Evolutionary conservation across 1,140 invertebrate species (phyloP).

Genomic region (Nephila pilipes): DNA sequence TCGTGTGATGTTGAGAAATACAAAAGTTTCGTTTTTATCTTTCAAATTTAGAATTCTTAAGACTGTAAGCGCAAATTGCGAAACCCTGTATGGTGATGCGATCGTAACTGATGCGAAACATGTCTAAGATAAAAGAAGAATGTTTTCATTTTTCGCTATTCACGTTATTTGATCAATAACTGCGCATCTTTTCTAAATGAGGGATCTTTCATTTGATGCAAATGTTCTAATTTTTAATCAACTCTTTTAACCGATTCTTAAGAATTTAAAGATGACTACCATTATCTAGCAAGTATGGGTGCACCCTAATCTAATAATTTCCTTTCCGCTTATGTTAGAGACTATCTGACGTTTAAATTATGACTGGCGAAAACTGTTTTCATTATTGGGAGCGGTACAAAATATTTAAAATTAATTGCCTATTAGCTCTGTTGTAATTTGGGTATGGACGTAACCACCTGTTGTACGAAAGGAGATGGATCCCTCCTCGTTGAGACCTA

Average conservation of each 20-base stretch:
- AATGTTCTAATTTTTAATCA: neutral
- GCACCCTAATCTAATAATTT: neutral
- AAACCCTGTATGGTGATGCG: constrained; percentile 41
- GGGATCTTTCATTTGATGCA: neutral
- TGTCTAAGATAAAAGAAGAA: constrained; percentile 9
- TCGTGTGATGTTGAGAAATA: neutral
- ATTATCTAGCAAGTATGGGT: neutral
- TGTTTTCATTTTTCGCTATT: neutral
- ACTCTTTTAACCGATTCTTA: neutral
- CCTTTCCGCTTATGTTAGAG: neutral
- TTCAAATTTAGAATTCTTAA: neutral
- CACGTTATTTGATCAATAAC: neutral
- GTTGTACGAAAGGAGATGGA: too few species aligned
- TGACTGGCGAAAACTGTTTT: neutral
- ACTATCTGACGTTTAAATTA: neutral
- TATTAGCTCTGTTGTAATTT: neutral
- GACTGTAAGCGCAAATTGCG: constrained; percentile 39
- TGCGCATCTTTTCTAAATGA: neutral
- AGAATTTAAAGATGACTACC: neutral
- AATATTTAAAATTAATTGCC: neutral
- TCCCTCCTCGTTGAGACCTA: neutral
- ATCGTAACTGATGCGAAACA: constrained; percentile 66
- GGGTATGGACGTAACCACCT: too few species aligned
- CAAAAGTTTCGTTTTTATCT: neutral
- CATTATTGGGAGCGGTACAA: neutral